Conservation (phyloP, 2,888 invertebrate species). For the Dyspetes luteomarginatus region DNA sequence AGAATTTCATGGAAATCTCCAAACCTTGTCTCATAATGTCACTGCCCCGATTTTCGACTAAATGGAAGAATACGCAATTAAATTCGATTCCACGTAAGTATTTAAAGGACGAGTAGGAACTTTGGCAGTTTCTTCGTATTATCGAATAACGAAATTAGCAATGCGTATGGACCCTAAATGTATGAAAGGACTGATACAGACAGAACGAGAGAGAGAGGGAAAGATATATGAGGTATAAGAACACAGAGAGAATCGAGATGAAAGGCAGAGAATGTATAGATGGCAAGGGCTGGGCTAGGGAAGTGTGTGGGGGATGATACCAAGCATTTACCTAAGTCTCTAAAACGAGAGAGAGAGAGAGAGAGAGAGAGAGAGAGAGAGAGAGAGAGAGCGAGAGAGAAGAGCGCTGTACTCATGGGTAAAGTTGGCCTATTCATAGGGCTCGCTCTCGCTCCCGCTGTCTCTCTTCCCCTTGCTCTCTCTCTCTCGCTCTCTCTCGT, state of each 20-base stretch:
- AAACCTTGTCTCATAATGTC: conserved; percentile 30
- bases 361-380: too few relatives aligned
- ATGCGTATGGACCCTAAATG: too few relatives aligned
- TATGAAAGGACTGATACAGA: not conserved
- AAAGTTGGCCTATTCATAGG: conserved; percentile 36
- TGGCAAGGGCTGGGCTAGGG: conserved; percentile 7
- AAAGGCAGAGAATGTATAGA: conserved; percentile 37
- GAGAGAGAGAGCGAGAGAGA: too few relatives aligned
- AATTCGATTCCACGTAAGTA: not conserved
- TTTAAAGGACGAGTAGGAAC: not conserved
- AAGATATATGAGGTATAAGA: not conserved
- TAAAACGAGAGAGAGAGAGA: conserved; percentile 68
- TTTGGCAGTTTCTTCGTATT: conserved; percentile 12
- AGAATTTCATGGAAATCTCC: conserved; percentile 41
- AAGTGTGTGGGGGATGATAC: conserved; percentile 23
- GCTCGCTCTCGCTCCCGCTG: conserved; percentile 11
- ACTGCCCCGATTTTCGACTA: conserved; percentile 11
- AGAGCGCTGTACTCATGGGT: conserved; percentile 51
- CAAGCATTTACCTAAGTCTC: conserved; percentile 70
- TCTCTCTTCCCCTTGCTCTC: conserved; percentile 11
- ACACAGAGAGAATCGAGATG: not conserved
- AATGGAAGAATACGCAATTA: not conserved
- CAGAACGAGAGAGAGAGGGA: not conserved
- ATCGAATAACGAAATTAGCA: conserved; percentile 20
- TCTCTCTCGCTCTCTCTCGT: conserved; percentile 8